Conservation (phyloP, 1,140 invertebrate genomes). For the Zaprionus inermis region DNA sequence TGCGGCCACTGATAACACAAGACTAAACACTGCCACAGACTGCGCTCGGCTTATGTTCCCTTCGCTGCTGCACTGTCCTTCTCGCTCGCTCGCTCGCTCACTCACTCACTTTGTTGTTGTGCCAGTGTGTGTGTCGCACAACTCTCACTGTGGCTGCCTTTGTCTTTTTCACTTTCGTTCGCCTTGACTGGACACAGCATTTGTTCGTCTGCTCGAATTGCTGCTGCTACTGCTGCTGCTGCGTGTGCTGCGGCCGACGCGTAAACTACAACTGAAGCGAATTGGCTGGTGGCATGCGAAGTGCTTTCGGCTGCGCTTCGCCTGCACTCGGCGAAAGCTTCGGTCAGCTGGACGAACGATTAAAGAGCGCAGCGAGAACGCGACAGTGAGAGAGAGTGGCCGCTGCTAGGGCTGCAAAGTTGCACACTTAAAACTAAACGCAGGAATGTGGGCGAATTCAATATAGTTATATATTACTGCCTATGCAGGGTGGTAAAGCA, state of each 20-base stretch:
- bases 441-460: not conserved
- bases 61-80: conserved; percentile 16
- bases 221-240: conserved; percentile 35
- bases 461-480: too few relatives aligned
- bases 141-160: conserved; percentile 7
- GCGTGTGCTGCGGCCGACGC: conserved; percentile 76
- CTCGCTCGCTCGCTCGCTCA: conserved; percentile 12
- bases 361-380: not conserved
- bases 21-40: conserved; percentile 45
- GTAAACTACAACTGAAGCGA: conserved; percentile 76
- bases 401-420: conserved; percentile 9
- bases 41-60: conserved; percentile 16
- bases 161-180: conserved; percentile 27
- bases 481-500: too few relatives aligned
- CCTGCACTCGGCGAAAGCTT: not conserved
- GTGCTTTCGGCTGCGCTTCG: conserved; percentile 6
- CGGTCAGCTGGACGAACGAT: conserved; percentile 11
- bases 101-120: conserved; percentile 8
- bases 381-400: not conserved
- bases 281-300: not conserved
- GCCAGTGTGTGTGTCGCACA: conserved; percentile 7
- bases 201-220: conserved; percentile 27
- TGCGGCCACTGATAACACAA: conserved; percentile 50
- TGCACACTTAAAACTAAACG: not conserved
- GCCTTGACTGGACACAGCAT: conserved; percentile 29